Evolutionary conservation across 1,140 invertebrate genomes (phyloP).

Genomic region (Brachystomella parvula): DNA sequence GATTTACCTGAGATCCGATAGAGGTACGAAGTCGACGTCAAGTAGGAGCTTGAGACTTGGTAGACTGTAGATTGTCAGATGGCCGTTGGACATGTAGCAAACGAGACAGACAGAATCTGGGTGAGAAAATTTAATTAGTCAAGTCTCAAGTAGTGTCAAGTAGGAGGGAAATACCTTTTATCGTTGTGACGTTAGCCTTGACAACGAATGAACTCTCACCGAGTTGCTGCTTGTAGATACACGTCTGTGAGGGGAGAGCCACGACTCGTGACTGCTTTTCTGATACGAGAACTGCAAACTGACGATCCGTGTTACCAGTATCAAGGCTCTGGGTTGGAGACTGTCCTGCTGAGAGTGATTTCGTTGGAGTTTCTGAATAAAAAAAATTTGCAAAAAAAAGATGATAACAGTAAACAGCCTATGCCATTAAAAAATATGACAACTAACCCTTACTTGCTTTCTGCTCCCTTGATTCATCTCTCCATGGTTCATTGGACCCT

Average conservation of each 20-base stretch:
- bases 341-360: slow-evolving; percentile 51
- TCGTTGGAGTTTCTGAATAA: slow-evolving; percentile 53
- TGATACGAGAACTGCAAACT: slow-evolving; percentile 85
- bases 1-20: slow-evolving; percentile 82
- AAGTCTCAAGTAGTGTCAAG: neutral
- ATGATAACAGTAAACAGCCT: neutral
- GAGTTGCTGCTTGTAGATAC: slow-evolving; percentile 72
- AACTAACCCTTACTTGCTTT: slow-evolving; percentile 52
- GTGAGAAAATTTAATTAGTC: neutral
- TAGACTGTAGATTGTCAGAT: slow-evolving; percentile 82
- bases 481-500: slow-evolving; percentile 69
- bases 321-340: slow-evolving; percentile 56
- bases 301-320: slow-evolving; percentile 58
- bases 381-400: slow-evolving; percentile 4
- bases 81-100: slow-evolving; percentile 87
- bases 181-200: slow-evolving; percentile 82
- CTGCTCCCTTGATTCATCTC: slow-evolving; percentile 63
- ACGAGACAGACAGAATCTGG: slow-evolving; percentile 87
- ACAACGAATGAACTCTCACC: slow-evolving; percentile 78
- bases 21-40: slow-evolving; percentile 86
- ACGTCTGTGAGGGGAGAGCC: slow-evolving; percentile 87
- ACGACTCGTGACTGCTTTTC: slow-evolving; percentile 93
- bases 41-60: slow-evolving; percentile 83
- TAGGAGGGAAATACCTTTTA: slow-evolving; percentile 63
- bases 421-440: slow-evolving; percentile 12